Evolutionary conservation across 1,140 invertebrate species (phyloP).

Genomic region (Scaptomyza pallida): DNA sequence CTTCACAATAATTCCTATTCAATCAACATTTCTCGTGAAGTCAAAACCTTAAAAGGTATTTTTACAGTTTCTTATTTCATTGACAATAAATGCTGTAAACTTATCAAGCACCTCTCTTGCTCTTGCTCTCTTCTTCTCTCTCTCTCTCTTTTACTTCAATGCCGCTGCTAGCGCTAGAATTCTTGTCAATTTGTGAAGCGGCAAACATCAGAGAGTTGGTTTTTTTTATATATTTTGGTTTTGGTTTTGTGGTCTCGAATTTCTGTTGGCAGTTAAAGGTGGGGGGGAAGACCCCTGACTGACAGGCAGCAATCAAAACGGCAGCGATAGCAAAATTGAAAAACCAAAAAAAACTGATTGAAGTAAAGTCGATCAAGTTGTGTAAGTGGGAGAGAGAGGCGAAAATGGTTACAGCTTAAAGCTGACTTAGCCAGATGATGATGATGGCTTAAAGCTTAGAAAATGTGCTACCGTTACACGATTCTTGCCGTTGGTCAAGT

Average conservation of each 20-base stretch:
- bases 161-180: constrained; percentile 40
- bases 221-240: constrained; percentile 26
- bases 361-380: constrained; percentile 26
- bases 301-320: constrained; percentile 54
- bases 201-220: constrained; percentile 39
- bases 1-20: too few relatives aligned
- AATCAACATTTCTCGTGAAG: too few relatives aligned
- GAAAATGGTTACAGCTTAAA: constrained; percentile 9
- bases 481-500: constrained; percentile 18
- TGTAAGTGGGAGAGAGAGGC: not conserved
- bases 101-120: not conserved
- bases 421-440: constrained; percentile 1
- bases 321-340: constrained; percentile 41
- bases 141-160: constrained; percentile 5
- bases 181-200: constrained; percentile 55
- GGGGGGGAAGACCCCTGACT: constrained; percentile 27
- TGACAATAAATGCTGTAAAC: not conserved
- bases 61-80: too few relatives aligned
- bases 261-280: constrained; percentile 16
- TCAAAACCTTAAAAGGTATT: too few relatives aligned
- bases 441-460: not conserved
- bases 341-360: constrained; percentile 22
- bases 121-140: constrained; percentile 6
- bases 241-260: constrained; percentile 13
- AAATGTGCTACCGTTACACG: constrained; percentile 36